Base-by-base conservation (phyloP, 2,113 vertebrate species). In the Raja brachyura region DNA sequence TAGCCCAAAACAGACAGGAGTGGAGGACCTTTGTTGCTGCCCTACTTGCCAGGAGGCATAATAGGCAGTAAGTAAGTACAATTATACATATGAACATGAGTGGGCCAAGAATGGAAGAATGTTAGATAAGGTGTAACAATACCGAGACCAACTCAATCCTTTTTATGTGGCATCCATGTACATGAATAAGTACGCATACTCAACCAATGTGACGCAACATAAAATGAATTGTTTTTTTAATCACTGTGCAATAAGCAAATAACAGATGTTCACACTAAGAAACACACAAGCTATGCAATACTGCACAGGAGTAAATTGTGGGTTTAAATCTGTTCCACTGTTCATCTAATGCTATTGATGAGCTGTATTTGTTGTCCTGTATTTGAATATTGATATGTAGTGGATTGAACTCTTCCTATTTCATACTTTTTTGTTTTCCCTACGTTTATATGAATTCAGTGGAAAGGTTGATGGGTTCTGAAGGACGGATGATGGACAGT, bases 381-480 rank as follows among this genome's bases (percentile, higher is more conserved):
- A 25, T 59, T 13, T 83, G 8, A 20, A 85, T 86, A 54, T 63
- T 86, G 56, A 25, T 31, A 14, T 86, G 5, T 0, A 7, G 56
- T 0, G n/a, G 25, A 13, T 6, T 16, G 31, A n/a, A 3, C 25
- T 3, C 0, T 63, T 88, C 59, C 81, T 88, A n/a, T 5, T n/a
- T 61, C 28, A 16, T 66, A 88, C 16, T 86, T 61, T 25, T n/a
- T 28, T 86, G 81, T n/a, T 61, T 86, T 61, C 9, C 28, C 14
- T n/a, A 6, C 18, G 11, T 31, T 63, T 66, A 22, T 88, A 66
- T 4, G 16, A 31, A 20, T 83, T 6, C 22, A 25, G 20, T 56
- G 39, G 79, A 83, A 88, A 88, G 28, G 14, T 63, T 88, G 83
- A 88, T n/a, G 31, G n/a, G 68, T n/a, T 92, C 48, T 73, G 31